These are phyloP conservation scores for Phalangium opilio DNA, from an alignment of 2,888 invertebrate species.

Conservation along the genomic window DNA sequence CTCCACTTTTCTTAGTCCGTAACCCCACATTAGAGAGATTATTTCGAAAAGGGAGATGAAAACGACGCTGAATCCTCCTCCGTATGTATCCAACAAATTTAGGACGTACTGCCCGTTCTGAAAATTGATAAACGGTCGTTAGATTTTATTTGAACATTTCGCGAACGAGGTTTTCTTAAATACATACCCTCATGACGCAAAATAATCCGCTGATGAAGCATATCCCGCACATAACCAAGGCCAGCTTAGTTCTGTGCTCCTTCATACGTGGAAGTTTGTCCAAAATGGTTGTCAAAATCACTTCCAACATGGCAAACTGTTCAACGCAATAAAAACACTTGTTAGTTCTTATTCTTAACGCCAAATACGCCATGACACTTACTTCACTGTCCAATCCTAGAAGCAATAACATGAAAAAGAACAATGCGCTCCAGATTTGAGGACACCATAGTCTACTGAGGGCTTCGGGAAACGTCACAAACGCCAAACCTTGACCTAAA, in stretches of 20 bases:
- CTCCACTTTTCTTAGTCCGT: constrained; percentile 35
- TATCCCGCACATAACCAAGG: constrained; percentile 19
- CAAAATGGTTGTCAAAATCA: constrained; percentile 29
- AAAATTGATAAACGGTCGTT: too few relatives aligned
- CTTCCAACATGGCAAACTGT: constrained; percentile 32
- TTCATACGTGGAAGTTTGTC: constrained; percentile 33
- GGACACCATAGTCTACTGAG: constrained; percentile 52
- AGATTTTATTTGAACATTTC: too few relatives aligned
- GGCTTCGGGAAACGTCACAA: constrained; percentile 61
- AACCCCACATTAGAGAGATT: constrained; percentile 53
- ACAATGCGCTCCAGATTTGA: constrained; percentile 31
- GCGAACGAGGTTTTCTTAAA: constrained; percentile 35
- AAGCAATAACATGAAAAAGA: constrained; percentile 23
- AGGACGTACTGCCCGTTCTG: constrained; percentile 57
- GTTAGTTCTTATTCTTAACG: not conserved
- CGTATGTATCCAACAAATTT: constrained; percentile 54
- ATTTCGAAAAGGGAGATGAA: constrained; percentile 55
- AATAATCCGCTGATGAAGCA: constrained; percentile 25
- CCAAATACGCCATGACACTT: not conserved
- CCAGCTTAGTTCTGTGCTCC: constrained; percentile 25
- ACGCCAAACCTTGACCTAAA: constrained; percentile 52
- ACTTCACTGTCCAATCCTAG: constrained; percentile 24
- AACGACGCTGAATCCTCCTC: constrained; percentile 40
- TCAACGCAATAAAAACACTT: not conserved
- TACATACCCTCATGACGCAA: constrained; percentile 24